These are phyloP conservation scores for Hirundichthys speculiger DNA, from an alignment of 2,113 vertebrate species.

Conservation along the genomic window DNA sequence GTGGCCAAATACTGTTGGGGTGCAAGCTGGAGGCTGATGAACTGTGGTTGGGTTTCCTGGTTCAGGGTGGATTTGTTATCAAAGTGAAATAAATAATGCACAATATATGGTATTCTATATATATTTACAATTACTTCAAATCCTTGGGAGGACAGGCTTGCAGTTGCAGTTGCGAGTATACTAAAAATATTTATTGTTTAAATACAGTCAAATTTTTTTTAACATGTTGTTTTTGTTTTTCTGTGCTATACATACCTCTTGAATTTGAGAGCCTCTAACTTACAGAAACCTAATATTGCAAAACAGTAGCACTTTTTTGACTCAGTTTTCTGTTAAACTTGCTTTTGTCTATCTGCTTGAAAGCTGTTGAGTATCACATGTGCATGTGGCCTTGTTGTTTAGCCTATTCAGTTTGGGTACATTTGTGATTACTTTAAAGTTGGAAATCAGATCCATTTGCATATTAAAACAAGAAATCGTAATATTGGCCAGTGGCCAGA, in stretches of 20 bases:
- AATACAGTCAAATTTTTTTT: too few species aligned
- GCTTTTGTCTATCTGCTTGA: slow-evolving; percentile 14
- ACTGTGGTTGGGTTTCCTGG: not conserved
- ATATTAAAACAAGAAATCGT: slow-evolving; percentile 77
- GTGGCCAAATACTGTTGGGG: not conserved
- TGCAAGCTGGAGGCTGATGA: not conserved
- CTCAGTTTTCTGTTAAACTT: slow-evolving; percentile 1
- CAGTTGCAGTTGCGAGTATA: too few species aligned
- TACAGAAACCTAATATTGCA: not conserved
- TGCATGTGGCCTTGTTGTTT: slow-evolving; percentile 38
- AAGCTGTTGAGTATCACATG: slow-evolving; percentile 31
- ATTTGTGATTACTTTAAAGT: slow-evolving; percentile 66
- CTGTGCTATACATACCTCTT: too few species aligned
- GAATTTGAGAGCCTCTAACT: too few species aligned
- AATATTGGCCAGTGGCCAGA: slow-evolving; percentile 75
- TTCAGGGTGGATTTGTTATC: not conserved
- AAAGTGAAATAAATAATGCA: too few species aligned
- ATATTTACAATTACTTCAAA: too few species aligned
- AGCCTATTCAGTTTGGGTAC: slow-evolving; percentile 53
- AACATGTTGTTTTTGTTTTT: too few species aligned
- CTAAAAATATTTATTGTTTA: too few species aligned
- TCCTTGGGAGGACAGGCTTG: too few species aligned
- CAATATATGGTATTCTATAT: too few species aligned
- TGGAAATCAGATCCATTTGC: slow-evolving; percentile 69
- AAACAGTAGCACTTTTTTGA: not conserved